Percentiles rank a stretch among this genome's conserved stretches.
These are phyloP conservation scores for Zaprionus capensis DNA, from an alignment of 1,140 invertebrate genomes.

Conservation along the genomic window DNA sequence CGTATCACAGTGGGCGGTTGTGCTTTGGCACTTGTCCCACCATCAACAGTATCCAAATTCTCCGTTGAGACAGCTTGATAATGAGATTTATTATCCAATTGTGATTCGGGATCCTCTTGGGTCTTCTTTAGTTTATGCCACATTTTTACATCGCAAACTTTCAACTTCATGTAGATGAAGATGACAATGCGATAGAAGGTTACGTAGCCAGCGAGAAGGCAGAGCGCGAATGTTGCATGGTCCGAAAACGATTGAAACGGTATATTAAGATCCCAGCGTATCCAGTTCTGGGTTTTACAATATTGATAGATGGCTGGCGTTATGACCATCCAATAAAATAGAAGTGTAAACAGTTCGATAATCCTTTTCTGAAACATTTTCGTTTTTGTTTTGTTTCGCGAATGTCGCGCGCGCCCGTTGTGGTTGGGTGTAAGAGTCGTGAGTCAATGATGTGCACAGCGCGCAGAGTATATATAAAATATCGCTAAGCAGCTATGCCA, in stretches of 20 bases:
- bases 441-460: slow-evolving; percentile 68
- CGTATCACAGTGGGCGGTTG: slow-evolving; percentile 57
- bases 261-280: slow-evolving; percentile 56
- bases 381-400: neutral
- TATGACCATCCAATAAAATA: slow-evolving; percentile 70
- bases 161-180: slow-evolving; percentile 72
- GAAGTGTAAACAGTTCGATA: slow-evolving; percentile 67
- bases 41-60: slow-evolving; percentile 65
- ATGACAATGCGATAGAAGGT: slow-evolving; percentile 63
- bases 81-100: slow-evolving; percentile 54
- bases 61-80: slow-evolving; percentile 66
- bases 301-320: slow-evolving; percentile 63
- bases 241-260: slow-evolving; percentile 56
- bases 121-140: slow-evolving; percentile 66
- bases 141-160: slow-evolving; percentile 68
- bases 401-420: slow-evolving; percentile 25
- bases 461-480: slow-evolving; percentile 63
- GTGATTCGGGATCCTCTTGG: slow-evolving; percentile 60
- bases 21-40: slow-evolving; percentile 8
- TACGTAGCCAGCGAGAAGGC: slow-evolving; percentile 61
- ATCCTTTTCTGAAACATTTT: slow-evolving; percentile 77
- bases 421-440: slow-evolving; percentile 64
- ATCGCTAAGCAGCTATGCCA: slow-evolving; percentile 20
- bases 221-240: slow-evolving; percentile 56
- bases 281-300: slow-evolving; percentile 49